phyloP scores from a whole-genome alignment of 2,797 vertebrate species.

The Acanthurus lineatus region DNA sequence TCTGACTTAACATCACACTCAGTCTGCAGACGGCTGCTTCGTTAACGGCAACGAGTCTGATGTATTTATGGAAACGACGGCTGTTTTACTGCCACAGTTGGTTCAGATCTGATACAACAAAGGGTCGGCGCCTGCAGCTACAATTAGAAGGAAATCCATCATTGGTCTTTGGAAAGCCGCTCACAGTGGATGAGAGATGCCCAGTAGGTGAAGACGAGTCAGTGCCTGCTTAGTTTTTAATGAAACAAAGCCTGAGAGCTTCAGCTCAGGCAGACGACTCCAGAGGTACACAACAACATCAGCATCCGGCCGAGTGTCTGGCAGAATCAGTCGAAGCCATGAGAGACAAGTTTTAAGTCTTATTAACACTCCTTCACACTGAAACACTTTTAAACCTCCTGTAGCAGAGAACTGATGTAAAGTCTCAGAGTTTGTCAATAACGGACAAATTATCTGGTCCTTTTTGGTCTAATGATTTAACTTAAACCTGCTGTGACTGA shows the following conservation, averaged over 20 bases:
- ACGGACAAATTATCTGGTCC: no score
- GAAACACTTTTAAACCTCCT: not conserved
- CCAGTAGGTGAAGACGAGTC: slow-evolving; percentile 21
- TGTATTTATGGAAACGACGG: slow-evolving; percentile 19
- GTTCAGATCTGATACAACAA: slow-evolving; percentile 15
- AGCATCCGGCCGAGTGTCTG: not conserved
- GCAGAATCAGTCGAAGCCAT: not conserved
- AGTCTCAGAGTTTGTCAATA: not conserved
- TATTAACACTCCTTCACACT: no score
- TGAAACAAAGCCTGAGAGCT: slow-evolving; percentile 10
- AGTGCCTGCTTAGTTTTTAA: slow-evolving; percentile 15
- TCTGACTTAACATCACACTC: not conserved
- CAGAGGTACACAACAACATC: not conserved
- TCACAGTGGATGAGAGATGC: slow-evolving; percentile 20
- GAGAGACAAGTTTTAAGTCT: not conserved
- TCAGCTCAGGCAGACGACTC: slow-evolving; percentile 19
- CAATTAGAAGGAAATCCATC: slow-evolving; percentile 40
- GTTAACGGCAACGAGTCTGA: not conserved
- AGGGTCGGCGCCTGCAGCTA: slow-evolving; percentile 15
- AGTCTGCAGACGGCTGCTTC: not conserved
- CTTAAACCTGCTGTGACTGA: no score
- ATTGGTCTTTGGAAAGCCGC: not conserved
- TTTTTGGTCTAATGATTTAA: no score
- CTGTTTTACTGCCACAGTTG: not conserved
- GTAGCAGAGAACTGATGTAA: not conserved